Conservation (phyloP, 2,888 invertebrate species). For the Loripinus fragilis region DNA sequence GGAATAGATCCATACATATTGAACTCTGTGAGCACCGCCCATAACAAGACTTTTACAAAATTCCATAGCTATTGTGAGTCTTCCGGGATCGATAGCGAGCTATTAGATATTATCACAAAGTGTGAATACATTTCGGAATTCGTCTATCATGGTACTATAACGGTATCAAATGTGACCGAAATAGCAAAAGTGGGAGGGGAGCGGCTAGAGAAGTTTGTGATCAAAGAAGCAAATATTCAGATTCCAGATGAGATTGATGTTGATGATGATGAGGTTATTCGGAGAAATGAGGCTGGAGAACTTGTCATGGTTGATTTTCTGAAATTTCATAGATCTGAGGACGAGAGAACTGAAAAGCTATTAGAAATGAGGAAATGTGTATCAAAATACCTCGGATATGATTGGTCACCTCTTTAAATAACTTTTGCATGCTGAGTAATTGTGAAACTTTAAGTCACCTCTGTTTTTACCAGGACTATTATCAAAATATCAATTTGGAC, state of each 20-base stretch:
- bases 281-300: conserved; percentile 57
- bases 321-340: conserved; percentile 56
- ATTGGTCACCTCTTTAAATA: conserved; percentile 45
- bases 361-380: conserved; percentile 37
- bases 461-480: too few relatives aligned
- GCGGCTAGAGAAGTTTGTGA: conserved; percentile 65
- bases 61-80: conserved; percentile 69
- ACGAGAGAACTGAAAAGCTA: conserved; percentile 26
- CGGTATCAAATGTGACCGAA: conserved; percentile 55
- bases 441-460: too few relatives aligned
- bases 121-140: conserved; percentile 65
- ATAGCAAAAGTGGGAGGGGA: conserved; percentile 60
- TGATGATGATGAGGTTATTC: conserved; percentile 70
- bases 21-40: conserved; percentile 61
- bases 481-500: too few relatives aligned
- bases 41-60: conserved; percentile 57
- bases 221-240: conserved; percentile 61
- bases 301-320: conserved; percentile 54
- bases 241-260: conserved; percentile 50
- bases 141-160: conserved; percentile 66
- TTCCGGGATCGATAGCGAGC: conserved; percentile 55
- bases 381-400: conserved; percentile 34
- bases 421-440: too few relatives aligned
- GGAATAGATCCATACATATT: conserved; percentile 63
- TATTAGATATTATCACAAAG: conserved; percentile 59